Percentiles rank a stretch among this genome's conserved stretches.
These are phyloP conservation scores for Ceryle rudis DNA, from an alignment of 2,797 vertebrate species.

Conservation along the genomic window DNA sequence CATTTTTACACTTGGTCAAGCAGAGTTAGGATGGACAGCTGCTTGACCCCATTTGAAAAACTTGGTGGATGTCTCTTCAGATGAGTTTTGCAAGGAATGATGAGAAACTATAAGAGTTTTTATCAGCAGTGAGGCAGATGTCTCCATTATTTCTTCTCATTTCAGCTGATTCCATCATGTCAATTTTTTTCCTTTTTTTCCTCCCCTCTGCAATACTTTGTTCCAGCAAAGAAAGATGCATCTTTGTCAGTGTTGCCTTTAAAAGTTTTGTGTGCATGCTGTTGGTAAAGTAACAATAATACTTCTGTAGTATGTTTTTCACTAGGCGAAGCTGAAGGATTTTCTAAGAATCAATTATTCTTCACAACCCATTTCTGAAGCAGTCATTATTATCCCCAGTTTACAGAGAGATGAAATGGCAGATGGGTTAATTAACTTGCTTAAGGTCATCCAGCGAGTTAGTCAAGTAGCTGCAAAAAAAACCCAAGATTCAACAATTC, in stretches of 20 bases:
- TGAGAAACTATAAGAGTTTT: slow-evolving; percentile 18
- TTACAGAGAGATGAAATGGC: slow-evolving; percentile 56
- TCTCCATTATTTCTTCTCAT: slow-evolving; percentile 25
- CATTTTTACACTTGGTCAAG: slow-evolving; percentile 19
- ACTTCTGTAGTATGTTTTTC: background rate
- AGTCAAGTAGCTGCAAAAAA: background rate
- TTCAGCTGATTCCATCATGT: background rate
- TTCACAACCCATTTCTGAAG: slow-evolving; percentile 26
- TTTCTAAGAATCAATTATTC: slow-evolving; percentile 15
- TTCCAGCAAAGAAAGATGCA: background rate
- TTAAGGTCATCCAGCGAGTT: background rate
- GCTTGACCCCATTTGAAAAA: background rate
- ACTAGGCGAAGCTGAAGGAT: background rate
- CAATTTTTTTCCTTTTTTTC: background rate
- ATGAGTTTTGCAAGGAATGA: slow-evolving; percentile 1
- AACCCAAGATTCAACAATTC: background rate
- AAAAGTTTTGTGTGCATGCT: background rate
- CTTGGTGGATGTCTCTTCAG: slow-evolving; percentile 13
- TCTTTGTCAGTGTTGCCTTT: background rate
- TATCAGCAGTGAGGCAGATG: slow-evolving; percentile 28
- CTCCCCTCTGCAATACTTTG: background rate
- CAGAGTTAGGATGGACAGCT: slow-evolving; percentile 2
- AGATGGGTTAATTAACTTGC: slow-evolving; percentile 51
- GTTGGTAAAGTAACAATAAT: background rate
- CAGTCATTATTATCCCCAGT: background rate